Evolutionary conservation across 1,140 invertebrate genomes (phyloP).

Genomic region (Orius laevigatus): DNA sequence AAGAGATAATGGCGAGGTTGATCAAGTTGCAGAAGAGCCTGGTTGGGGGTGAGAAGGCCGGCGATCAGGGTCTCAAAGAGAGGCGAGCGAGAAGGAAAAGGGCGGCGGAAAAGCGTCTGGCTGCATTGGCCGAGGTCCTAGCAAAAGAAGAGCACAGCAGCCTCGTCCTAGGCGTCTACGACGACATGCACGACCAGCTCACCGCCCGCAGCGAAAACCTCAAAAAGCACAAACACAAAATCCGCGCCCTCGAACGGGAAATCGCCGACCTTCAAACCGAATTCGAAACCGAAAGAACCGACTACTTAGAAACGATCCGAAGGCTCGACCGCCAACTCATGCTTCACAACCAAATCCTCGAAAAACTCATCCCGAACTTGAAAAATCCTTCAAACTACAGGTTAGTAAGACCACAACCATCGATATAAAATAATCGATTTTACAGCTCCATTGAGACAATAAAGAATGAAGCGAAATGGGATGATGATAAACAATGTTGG

Average conservation of each 20-base stretch:
- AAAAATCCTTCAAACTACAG: slow-evolving; percentile 59
- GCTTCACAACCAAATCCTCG: slow-evolving; percentile 49
- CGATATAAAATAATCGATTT: slow-evolving; percentile 12
- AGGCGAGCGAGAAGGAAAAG: slow-evolving; percentile 45
- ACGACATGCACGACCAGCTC: slow-evolving; percentile 60
- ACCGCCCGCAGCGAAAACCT: slow-evolving; percentile 52
- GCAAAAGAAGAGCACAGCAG: slow-evolving; percentile 47
- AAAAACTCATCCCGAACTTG: slow-evolving; percentile 52
- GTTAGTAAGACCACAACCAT: slow-evolving; percentile 24
- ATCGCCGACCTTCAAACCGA: slow-evolving; percentile 65
- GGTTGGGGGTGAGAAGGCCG: slow-evolving; percentile 61
- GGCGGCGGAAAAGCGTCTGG: slow-evolving; percentile 47
- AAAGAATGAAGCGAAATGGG: slow-evolving; percentile 53
- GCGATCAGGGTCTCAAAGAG: slow-evolving; percentile 55
- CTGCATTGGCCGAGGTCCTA: slow-evolving; percentile 47
- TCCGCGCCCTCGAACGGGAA: slow-evolving; percentile 49
- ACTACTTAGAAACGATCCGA: slow-evolving; percentile 72
- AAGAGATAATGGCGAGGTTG: slow-evolving; percentile 31
- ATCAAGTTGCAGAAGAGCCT: slow-evolving; percentile 53
- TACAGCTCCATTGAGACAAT: slow-evolving; percentile 45
- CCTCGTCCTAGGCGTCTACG: slow-evolving; percentile 46
- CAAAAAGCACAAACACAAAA: slow-evolving; percentile 48
- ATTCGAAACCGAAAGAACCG: slow-evolving; percentile 67
- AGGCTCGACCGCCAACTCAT: slow-evolving; percentile 56
- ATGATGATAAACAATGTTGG: slow-evolving; percentile 59